phyloP scores from a whole-genome alignment of 2,888 invertebrate species.

The Azorinus chamasolen region DNA sequence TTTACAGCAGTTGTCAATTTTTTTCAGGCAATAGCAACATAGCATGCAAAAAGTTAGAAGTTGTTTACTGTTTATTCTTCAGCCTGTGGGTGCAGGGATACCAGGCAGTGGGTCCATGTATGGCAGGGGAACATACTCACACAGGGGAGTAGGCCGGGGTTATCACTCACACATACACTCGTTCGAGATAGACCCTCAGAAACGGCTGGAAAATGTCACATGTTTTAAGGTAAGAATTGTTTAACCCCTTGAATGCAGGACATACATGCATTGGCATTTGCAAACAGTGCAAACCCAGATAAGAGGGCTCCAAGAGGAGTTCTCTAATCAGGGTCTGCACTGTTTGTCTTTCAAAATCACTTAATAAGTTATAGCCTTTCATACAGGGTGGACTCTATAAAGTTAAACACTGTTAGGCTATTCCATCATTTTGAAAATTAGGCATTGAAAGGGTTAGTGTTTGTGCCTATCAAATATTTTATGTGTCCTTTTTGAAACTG shows the following conservation, averaged over 20 bases:
- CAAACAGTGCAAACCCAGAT: no score
- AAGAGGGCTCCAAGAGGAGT: no score
- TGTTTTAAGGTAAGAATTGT: conserved; percentile 32
- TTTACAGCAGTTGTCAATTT: no score
- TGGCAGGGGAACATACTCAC: conserved; percentile 46
- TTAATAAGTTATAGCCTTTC: no score
- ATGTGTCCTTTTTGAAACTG: not conserved
- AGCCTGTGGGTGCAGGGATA: conserved; percentile 57
- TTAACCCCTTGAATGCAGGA: not conserved
- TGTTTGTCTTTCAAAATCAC: no score
- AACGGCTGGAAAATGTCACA: conserved; percentile 24
- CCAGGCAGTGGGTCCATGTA: conserved; percentile 58
- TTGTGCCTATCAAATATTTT: not conserved
- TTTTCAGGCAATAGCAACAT: no score
- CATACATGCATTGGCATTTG: no score
- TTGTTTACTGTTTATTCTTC: conserved; percentile 4
- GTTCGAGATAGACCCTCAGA: not conserved
- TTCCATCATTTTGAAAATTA: not conserved
- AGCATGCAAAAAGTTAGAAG: no score
- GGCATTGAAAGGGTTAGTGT: not conserved
- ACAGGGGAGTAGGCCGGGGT: conserved; percentile 15
- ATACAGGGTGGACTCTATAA: no score
- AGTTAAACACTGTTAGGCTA: not conserved
- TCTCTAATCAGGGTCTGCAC: no score
- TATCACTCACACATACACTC: not conserved